Evolutionary conservation across 2,888 invertebrate genomes (phyloP).

Genomic region (Polietes domitor): DNA sequence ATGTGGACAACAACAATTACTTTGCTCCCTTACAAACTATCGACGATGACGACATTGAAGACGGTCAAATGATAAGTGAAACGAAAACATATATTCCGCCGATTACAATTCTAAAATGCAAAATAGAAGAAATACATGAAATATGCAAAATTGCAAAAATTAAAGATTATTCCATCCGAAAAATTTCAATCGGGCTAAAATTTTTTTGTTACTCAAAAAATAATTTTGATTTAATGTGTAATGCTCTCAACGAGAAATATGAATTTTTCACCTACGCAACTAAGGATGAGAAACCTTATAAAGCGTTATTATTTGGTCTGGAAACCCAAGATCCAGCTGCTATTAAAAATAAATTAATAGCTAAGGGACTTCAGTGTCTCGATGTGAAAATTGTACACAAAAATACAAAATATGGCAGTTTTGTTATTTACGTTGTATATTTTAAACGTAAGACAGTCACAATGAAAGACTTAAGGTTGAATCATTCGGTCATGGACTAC

Average conservation of each 20-base stretch:
- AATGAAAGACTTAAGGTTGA: conserved; percentile 9
- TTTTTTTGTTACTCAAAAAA: background rate
- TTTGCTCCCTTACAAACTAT: conserved; percentile 27
- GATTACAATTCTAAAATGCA: background rate
- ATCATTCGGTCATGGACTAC: conserved; percentile 12
- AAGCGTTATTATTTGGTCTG: conserved; percentile 1
- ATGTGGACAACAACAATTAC: conserved; percentile 8
- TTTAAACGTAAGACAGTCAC: conserved; percentile 10
- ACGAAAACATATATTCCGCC: background rate
- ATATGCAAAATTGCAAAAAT: background rate
- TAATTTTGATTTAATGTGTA: background rate
- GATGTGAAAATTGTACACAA: conserved; percentile 10
- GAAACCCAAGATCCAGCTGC: background rate
- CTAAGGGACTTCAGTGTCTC: background rate
- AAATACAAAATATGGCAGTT: conserved; percentile 3
- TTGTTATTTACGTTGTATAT: conserved; percentile 31
- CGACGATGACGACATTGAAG: conserved; percentile 17
- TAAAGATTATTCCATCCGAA: background rate
- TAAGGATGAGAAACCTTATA: conserved; percentile 14
- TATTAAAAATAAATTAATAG: background rate
- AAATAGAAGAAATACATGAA: background rate
- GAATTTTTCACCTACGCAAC: conserved; percentile 1
- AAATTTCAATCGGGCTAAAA: conserved; percentile 14
- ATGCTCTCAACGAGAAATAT: background rate
- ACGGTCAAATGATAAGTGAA: background rate